Base-by-base conservation (phyloP, 35 echinoderm and acorn worm genomes). In the Apostichopus parvimensis region DNA sequence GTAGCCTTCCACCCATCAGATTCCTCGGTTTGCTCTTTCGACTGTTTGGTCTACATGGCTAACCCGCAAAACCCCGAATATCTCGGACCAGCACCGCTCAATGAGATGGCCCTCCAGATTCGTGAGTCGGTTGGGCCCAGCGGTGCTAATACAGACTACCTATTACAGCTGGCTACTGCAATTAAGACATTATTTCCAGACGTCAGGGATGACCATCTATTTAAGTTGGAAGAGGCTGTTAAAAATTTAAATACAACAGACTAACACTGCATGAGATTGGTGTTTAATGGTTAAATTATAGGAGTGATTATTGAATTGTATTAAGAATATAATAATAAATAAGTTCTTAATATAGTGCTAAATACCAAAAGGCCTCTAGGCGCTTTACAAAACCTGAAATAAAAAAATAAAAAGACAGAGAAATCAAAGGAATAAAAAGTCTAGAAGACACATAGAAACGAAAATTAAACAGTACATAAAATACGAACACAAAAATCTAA, bases 91-190 rank as follows among this genome's bases (percentile, higher is more conserved):
- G 95, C 97, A 76, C 83, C 97, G 1, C 77, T 92, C 23, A 92
- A 92, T 25, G 95, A 96, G 28, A 96, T 99, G 28, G 97, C 97
- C 7, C 57, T 60, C 56, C 97, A 99, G 89, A 96, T 99, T 22
- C 71, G 56, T 52, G 17, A 62, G n/a, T 96, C 97, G 17, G 77
- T 91, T 15, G 97, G 97, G 75, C 91, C 93, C 11, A 96, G 97
- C 73, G 97, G 97, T 15, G 87, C 92, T 56, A 99, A 99, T 87
- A 66, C 75, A 9, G 97, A 99, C 21, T 99, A 99, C 82, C 54
- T 99, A 6, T 79, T 94, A 6, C 61, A 96, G 21, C 57, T 99
- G 22, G 97, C 97, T 14, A 55, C 80, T 7, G 91, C 93, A 59
- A 87, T 99, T 60, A 93, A 93, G 80, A 61, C 68, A 5, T 75